Evolutionary conservation across 1,140 invertebrate genomes (phyloP), one percentile per base, ranked within the genome.

Genomic region (Bombus huntii): DNA sequence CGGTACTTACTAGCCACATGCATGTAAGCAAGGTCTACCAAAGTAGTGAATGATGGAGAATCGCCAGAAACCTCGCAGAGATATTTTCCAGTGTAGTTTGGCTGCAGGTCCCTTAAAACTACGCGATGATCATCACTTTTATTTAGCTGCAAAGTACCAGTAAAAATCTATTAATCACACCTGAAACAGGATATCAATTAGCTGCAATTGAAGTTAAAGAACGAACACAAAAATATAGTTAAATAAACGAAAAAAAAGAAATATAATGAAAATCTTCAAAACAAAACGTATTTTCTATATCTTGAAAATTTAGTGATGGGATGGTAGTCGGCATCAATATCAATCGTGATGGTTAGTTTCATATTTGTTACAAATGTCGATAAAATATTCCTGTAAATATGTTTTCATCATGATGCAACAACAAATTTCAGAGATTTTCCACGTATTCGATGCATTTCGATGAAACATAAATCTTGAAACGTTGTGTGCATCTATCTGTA

Each of bases 61-160:
- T 98, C 97, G 0, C 96, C 96, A 1, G 97, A 97, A 15, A 98
- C 97, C 92, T 98, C 97, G 92, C 97, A 97, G n/a, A 96, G 96
- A 92, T 97, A 98, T 90, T 96, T 95, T 15, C 97, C 97, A 3
- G 96, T 96, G 31, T 97, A 94, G 86, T 96, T 96, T 18, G 96
- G 94, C 68, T 96, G 96, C 3, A 98, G 96, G 81, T 97, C 96
- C 44, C 96, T 94, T 57, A 98, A 93, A 39, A 97, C 96, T 25
- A 98, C 96, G 77, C 96, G 96, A 90, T 97, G 96, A 72, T 89
- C 89, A 74, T 93, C 92, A 85, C 94, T 95, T 82, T 82, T 90
- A 73, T 93, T 91, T 57, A 87, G 87, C 95, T 95, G 94, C 74
- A 94, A 94, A 34, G 31, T 66, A 66, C 82, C 66, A 13, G 57